Percentiles rank a stretch among this genome's conserved stretches.
phyloP scores from a whole-genome alignment of 2,888 invertebrate genomes.

The Leptinotarsa juncta region DNA sequence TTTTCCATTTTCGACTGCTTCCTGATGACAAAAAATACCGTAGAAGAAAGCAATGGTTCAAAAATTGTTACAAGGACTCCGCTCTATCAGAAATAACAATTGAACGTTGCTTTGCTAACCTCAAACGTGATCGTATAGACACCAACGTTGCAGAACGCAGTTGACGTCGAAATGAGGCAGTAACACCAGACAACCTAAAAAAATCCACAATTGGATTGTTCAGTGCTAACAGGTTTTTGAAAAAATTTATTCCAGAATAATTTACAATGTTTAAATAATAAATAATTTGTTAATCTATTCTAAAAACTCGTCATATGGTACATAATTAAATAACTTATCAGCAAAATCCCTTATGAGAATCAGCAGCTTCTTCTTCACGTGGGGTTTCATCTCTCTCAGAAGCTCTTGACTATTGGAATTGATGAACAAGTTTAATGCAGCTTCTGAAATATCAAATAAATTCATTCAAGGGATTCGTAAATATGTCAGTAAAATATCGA shows the following conservation, averaged over 20 bases:
- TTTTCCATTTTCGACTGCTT: too few species aligned
- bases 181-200: too few species aligned
- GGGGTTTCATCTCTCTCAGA: slow-evolving; percentile 88
- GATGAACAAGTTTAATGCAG: slow-evolving; percentile 86
- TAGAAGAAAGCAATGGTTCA: too few species aligned
- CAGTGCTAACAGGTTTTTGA: not conserved
- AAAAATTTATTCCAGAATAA: not conserved
- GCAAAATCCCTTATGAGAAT: slow-evolving; percentile 81
- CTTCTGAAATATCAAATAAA: slow-evolving; percentile 71
- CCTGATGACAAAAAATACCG: too few species aligned
- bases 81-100: too few species aligned
- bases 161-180: too few species aligned
- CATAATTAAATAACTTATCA: slow-evolving; percentile 78
- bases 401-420: slow-evolving; percentile 88
- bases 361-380: slow-evolving; percentile 80
- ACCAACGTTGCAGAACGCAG: too few species aligned
- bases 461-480: not conserved
- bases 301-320: slow-evolving; percentile 76
- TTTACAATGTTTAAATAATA: slow-evolving; percentile 23
- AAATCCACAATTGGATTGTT: too few species aligned
- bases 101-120: too few species aligned
- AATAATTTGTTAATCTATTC: slow-evolving; percentile 28
- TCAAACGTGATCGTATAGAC: too few species aligned
- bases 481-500: too few species aligned
- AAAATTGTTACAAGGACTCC: too few species aligned